Evolutionary conservation across 2,113 vertebrate species (phyloP), one percentile per base, ranked within the genome.

Genomic region (Serinus canaria): DNA sequence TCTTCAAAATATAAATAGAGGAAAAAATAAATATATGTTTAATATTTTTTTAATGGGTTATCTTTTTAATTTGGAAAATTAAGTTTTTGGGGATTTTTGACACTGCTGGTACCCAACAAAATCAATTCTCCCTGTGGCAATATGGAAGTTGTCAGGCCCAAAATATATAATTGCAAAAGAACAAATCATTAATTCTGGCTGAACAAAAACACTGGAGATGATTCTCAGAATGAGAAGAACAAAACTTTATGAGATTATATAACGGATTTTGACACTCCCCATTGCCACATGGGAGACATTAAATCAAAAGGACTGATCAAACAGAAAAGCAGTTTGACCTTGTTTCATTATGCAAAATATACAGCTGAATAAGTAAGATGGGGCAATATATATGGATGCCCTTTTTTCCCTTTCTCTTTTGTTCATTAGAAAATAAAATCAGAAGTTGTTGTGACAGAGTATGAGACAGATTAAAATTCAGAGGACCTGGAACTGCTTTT

Each of bases 261-360:
- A 50, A 92, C 13, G 53, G 33, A 50, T 76, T 92, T 95, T 39
- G 20, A 72, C 46, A 67, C 35, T 81, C 39, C 4, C 11, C 55
- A 28, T 28, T 87, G 52, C 28, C 46, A 66, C 55, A 59, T 25
- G 7, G 13, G 88, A 88, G 35, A 63, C 55, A 43, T 15, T 6
- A 92, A 68, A 60, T 84, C 64, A 89, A 82, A 76, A 62, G 19
- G n/a, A 35, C 30, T 28, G 63, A 63, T 23, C 6, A 33, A n/a
- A 87, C 22, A 82, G 46, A 89, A 75, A 87, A 88, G 37, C 56
- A 91, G 14, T 27, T 94, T 96, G 50, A 80, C 47, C 55, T 96
- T 87, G n/a, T 41, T 59, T 55, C 30, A 39, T 90, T 60, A 87
- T 30, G 10, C 13, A 93, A 91, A 79, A 82, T 49, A 49, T 4